Conservation (phyloP, 2,888 invertebrate species). For the Agonopterix arenella region DNA sequence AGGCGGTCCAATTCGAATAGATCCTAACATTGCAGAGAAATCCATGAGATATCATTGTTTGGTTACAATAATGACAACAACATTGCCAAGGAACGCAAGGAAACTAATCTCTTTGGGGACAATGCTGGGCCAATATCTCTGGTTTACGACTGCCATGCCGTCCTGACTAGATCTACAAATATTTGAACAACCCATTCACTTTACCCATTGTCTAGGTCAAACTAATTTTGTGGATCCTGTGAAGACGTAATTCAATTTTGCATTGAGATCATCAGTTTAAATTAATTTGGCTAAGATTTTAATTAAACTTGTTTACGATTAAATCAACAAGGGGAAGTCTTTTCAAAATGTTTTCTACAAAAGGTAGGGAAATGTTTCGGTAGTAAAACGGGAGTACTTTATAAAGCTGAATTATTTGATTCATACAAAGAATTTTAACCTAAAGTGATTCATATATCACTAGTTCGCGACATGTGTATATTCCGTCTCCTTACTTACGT, state of each 20-base stretch:
- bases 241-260: slow-evolving; percentile 61
- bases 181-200: slow-evolving; percentile 57
- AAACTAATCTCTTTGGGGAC: slow-evolving; percentile 69
- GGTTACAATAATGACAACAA: slow-evolving; percentile 25
- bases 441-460: too few relatives aligned
- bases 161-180: slow-evolving; percentile 58
- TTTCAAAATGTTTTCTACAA: not conserved
- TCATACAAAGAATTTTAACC: too few relatives aligned
- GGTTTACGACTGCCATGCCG: slow-evolving; percentile 50
- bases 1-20: too few relatives aligned
- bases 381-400: too few relatives aligned
- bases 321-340: slow-evolving; percentile 15
- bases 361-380: too few relatives aligned
- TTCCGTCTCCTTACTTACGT: too few relatives aligned
- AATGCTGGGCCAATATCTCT: slow-evolving; percentile 66
- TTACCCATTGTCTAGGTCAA: slow-evolving; percentile 67
- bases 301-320: slow-evolving; percentile 38
- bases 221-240: slow-evolving; percentile 59
- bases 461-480: too few relatives aligned
- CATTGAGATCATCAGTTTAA: slow-evolving; percentile 49
- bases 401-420: too few relatives aligned
- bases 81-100: slow-evolving; percentile 41
- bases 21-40: too few relatives aligned
- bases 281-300: slow-evolving; percentile 42
- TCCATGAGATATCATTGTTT: too few relatives aligned